phyloP scores from a whole-genome alignment of 2,113 vertebrate genomes.

The Apodemus sylvaticus region DNA sequence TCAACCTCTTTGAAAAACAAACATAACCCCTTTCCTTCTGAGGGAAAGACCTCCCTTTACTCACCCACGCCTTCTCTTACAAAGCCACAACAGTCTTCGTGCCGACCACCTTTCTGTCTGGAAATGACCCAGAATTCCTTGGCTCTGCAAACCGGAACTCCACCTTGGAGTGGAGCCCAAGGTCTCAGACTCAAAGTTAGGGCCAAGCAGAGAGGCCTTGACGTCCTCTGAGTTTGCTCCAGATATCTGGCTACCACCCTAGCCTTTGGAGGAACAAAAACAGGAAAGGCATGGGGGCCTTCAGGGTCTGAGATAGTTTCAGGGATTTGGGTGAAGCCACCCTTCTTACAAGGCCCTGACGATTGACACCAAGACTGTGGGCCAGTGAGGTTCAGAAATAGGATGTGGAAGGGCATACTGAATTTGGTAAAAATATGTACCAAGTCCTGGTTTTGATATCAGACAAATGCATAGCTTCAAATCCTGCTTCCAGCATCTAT shows the following conservation, averaged over 20 bases:
- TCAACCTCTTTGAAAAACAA: background rate
- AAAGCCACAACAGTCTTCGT: background rate
- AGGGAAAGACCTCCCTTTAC: background rate
- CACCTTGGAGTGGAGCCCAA: slow-evolving; percentile 59
- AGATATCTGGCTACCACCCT: slow-evolving; percentile 46
- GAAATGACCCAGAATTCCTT: slow-evolving; percentile 41
- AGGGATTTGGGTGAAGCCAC: background rate
- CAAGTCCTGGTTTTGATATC: background rate
- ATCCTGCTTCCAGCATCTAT: background rate
- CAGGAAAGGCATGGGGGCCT: slow-evolving; percentile 61
- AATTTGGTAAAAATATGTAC: background rate
- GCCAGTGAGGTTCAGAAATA: background rate
- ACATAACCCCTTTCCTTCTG: background rate
- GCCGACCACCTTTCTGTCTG: slow-evolving; percentile 17
- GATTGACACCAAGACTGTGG: background rate
- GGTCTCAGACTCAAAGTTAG: slow-evolving; percentile 19
- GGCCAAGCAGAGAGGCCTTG: background rate
- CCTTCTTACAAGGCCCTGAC: background rate
- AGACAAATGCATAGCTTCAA: background rate
- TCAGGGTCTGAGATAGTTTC: background rate
- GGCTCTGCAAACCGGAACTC: slow-evolving; percentile 54
- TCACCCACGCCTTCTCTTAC: background rate
- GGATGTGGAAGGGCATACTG: background rate
- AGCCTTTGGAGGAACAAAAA: slow-evolving; percentile 67
- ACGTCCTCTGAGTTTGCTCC: background rate